phyloP scores from a whole-genome alignment of 2,797 vertebrate species.

The Macropus fuliginosus region DNA sequence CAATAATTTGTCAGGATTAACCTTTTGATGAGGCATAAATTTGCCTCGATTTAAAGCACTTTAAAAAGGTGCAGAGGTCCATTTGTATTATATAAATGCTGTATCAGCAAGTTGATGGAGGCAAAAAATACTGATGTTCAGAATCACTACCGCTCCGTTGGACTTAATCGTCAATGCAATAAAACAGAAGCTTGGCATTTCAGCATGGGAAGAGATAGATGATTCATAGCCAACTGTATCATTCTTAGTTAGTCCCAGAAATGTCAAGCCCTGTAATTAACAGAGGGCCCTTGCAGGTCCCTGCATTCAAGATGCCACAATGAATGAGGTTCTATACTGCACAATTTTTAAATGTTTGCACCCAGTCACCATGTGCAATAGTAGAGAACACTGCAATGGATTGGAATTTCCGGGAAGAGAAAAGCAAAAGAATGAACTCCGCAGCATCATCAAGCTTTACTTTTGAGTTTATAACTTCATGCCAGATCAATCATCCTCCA shows the following conservation, averaged over 20 bases:
- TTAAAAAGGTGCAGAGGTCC: conserved; percentile 77
- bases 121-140: conserved; percentile 67
- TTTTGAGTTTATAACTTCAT: not conserved
- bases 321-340: conserved; percentile 50
- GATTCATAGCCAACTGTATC: conserved; percentile 71
- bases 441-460: not conserved
- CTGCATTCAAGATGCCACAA: conserved; percentile 50
- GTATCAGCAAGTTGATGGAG: conserved; percentile 77
- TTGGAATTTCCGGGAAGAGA: not conserved
- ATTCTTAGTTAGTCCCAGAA: conserved; percentile 76
- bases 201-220: conserved; percentile 41
- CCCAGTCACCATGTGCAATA: conserved; percentile 50
- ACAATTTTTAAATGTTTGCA: conserved; percentile 69
- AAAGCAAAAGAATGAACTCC: not conserved
- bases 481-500: not conserved
- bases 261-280: conserved; percentile 78
- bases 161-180: conserved; percentile 72
- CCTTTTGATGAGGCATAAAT: conserved; percentile 81
- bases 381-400: conserved; percentile 1
- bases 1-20: conserved; percentile 80
- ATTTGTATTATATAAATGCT: conserved; percentile 80
- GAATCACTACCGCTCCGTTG: conserved; percentile 13
- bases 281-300: conserved; percentile 51
- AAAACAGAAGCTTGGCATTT: conserved; percentile 71
- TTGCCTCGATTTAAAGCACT: conserved; percentile 79